A percentile compares a stretch with the other conserved stretches of the same genome.
Evolutionary conservation across 1,140 invertebrate genomes (phyloP).

Genomic region (Diuraphis noxia): DNA sequence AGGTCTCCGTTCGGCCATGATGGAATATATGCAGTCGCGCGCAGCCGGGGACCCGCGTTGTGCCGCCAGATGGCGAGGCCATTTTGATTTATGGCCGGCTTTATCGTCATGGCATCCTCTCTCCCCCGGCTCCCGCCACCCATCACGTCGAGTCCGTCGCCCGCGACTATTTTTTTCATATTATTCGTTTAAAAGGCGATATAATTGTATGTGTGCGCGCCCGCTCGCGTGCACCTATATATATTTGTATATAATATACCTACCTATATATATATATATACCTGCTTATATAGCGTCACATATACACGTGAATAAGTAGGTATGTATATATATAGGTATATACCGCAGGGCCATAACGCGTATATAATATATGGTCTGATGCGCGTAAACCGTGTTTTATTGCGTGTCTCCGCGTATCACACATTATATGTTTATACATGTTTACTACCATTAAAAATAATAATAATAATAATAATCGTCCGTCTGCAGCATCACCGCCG

Average conservation of each 20-base stretch:
- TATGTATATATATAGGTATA: neutral
- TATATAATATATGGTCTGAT: neutral
- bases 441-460: neutral
- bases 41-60: slow-evolving; percentile 40
- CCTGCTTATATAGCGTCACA: no score
- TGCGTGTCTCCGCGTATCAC: neutral
- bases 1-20: slow-evolving; percentile 44
- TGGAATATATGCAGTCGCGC: slow-evolving; percentile 30
- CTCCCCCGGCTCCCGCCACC: neutral
- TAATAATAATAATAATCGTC: neutral
- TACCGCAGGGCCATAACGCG: neutral
- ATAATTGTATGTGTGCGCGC: neutral
- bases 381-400: slow-evolving; percentile 30
- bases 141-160: neutral
- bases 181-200: slow-evolving; percentile 38
- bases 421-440: neutral
- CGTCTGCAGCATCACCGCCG: neutral
- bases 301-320: neutral
- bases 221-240: neutral
- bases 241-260: no score
- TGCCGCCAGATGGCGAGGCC: slow-evolving; percentile 49
- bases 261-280: no score
- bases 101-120: slow-evolving; percentile 46
- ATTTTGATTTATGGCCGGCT: slow-evolving; percentile 52
- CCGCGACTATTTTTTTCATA: slow-evolving; percentile 23